These are phyloP conservation scores for Buathra laborator DNA, from an alignment of 2,888 invertebrate genomes.

Conservation along the genomic window DNA sequence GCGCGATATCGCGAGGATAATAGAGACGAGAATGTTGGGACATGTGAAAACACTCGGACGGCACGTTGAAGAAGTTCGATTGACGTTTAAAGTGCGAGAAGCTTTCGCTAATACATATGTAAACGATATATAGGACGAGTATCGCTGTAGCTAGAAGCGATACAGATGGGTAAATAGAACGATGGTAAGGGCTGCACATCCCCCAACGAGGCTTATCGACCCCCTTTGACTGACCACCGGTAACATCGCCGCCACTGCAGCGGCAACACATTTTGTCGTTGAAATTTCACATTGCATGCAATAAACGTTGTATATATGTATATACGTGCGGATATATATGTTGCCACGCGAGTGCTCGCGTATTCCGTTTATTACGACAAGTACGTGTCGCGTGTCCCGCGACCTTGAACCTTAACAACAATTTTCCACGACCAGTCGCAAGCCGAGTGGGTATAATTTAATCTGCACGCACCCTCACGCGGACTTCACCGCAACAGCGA, in stretches of 20 bases:
- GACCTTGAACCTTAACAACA: constrained; percentile 63
- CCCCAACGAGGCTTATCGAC: constrained; percentile 64
- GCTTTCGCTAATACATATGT: too few relatives aligned
- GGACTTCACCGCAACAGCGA: constrained; percentile 45
- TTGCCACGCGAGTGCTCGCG: background rate
- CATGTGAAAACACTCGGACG: too few relatives aligned
- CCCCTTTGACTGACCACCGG: constrained; percentile 60
- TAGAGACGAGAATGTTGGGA: background rate
- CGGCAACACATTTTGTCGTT: constrained; percentile 50
- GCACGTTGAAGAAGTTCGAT: too few relatives aligned
- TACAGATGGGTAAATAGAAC: constrained; percentile 16
- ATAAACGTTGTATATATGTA: background rate
- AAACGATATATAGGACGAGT: constrained; percentile 1
- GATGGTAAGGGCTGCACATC: constrained; percentile 36
- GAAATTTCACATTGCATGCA: constrained; percentile 40
- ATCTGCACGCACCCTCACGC: constrained; percentile 54
- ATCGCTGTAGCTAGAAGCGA: background rate
- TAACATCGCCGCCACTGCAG: constrained; percentile 44
- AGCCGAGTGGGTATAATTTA: constrained; percentile 51
- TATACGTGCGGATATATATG: background rate
- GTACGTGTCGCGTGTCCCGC: constrained; percentile 38
- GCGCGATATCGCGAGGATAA: background rate
- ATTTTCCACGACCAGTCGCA: constrained; percentile 37
- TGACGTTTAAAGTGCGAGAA: too few relatives aligned
- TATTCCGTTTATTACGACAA: constrained; percentile 27